Evolutionary conservation across 2,113 vertebrate species (phyloP).

Genomic region (Tenebrosternarchus preto): DNA sequence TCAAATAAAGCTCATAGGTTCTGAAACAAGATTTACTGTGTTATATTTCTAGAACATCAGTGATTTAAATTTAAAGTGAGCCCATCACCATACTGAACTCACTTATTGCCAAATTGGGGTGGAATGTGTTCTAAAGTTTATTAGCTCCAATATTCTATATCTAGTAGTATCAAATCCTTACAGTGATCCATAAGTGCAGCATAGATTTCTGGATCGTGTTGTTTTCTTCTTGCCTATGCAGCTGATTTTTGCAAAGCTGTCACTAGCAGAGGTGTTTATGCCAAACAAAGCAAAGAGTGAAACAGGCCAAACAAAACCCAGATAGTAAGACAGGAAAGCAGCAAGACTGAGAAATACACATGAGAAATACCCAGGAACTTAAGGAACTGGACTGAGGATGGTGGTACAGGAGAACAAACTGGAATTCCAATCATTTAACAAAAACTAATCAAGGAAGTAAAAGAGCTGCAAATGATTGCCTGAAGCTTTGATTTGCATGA

Average conservation of each 20-base stretch:
- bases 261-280: conserved; percentile 75
- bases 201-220: conserved; percentile 71
- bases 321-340: conserved; percentile 48
- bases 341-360: conserved; percentile 39
- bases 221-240: conserved; percentile 73
- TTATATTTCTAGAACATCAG: neutral
- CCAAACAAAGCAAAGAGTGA: conserved; percentile 70
- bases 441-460: too few species aligned
- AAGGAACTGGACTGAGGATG: neutral
- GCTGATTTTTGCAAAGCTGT: conserved; percentile 79
- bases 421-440: too few species aligned
- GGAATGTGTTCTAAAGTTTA: neutral
- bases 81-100: neutral
- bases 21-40: neutral
- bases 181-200: conserved; percentile 78
- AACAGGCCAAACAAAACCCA: conserved; percentile 50
- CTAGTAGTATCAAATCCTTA: too few species aligned
- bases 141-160: too few species aligned
- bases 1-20: neutral
- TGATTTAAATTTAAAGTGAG: neutral
- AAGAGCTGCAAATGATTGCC: too few species aligned
- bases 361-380: neutral
- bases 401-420: too few species aligned
- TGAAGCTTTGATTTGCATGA: too few species aligned
- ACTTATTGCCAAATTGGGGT: neutral